Evolutionary conservation across 2,113 vertebrate species (phyloP), one percentile per base, ranked within the genome.

Genomic region (Thymallus thymallus): DNA sequence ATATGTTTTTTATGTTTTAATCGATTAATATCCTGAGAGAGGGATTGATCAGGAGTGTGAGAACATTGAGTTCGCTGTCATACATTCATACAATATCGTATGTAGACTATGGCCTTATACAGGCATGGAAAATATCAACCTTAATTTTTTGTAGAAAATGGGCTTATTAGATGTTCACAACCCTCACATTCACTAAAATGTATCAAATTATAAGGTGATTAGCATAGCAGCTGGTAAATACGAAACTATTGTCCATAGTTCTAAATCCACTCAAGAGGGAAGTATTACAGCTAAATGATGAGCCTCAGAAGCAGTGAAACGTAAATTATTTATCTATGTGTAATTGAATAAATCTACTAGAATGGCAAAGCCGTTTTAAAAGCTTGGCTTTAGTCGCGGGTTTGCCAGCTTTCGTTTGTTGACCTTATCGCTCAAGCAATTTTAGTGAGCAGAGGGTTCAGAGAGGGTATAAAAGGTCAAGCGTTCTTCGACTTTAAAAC

Each of bases 1-100:
- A 32, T 61, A 68, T 16, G 22, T 35, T 68, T 20, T 68, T 75
- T 72, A 75, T 73, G 67, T 69, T 82, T 84, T 75, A 82, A 80
- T 80, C 74, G 30, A 80, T 85, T 85, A 80, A 71, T 70, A 48
- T 30, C 23, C 58, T 46, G 14, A 30, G 26, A 26, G 51, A 61
- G 22, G 55, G 12, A 65, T 18, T 35, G 20, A 12, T 48, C 24
- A 67, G 14, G 18, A 29, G 65, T 79, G 18, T 4, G 29, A 64
- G 69, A 76, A 32, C 16, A 41, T 41, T 41, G 35, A 41, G 35
- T 41, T 23, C 32, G 32, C 51, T 58, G 14, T 56, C 29, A 73
- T 64, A 73, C 69, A 32, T 10, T 41, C 29, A 73, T 64, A 73
- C 69, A 32, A 41, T 41, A 41, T 1, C 35, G 9, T 76, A 58